A percentile compares a stretch with the other conserved stretches of the same genome.
phyloP scores from a whole-genome alignment of 2,888 invertebrate species.

The Xylota sylvarum region DNA sequence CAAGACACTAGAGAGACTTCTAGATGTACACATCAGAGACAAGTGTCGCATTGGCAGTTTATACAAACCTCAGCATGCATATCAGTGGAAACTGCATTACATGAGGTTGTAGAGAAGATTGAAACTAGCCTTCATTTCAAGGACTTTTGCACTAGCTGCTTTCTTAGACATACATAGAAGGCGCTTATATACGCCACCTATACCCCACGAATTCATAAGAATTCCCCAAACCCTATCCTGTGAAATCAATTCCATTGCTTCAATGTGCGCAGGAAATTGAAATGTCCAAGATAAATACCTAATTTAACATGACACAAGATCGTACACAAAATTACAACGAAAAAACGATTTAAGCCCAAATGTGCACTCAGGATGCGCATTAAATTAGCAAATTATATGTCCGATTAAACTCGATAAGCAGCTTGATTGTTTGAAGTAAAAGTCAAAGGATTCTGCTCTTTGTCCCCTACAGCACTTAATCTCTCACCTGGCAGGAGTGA shows the following conservation, averaged over 20 bases:
- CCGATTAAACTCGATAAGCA: slow-evolving; percentile 69
- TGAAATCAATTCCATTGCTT: slow-evolving; percentile 9
- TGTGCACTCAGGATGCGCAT: slow-evolving; percentile 71
- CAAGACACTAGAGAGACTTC: too few relatives aligned
- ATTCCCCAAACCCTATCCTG: background rate
- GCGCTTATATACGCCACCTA: too few relatives aligned
- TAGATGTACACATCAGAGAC: too few relatives aligned
- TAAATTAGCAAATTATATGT: slow-evolving; percentile 77
- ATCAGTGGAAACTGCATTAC: too few relatives aligned
- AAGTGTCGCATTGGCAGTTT: too few relatives aligned
- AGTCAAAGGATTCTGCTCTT: background rate
- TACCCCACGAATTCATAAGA: too few relatives aligned
- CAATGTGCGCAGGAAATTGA: slow-evolving; percentile 47
- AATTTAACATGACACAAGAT: slow-evolving; percentile 58
- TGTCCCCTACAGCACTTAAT: slow-evolving; percentile 27
- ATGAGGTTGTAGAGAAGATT: too few relatives aligned
- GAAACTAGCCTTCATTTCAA: too few relatives aligned
- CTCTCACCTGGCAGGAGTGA: slow-evolving; percentile 31
- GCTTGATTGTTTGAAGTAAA: slow-evolving; percentile 32
- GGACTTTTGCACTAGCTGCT: too few relatives aligned
- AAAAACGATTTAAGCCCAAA: slow-evolving; percentile 52
- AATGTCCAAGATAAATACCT: slow-evolving; percentile 39
- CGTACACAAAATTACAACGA: slow-evolving; percentile 1
- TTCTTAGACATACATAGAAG: too few relatives aligned
- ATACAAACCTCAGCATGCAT: too few relatives aligned